These are phyloP conservation scores for Sarotherodon lohbergeri DNA, from an alignment of 2,113 vertebrate species.

Conservation along the genomic window DNA sequence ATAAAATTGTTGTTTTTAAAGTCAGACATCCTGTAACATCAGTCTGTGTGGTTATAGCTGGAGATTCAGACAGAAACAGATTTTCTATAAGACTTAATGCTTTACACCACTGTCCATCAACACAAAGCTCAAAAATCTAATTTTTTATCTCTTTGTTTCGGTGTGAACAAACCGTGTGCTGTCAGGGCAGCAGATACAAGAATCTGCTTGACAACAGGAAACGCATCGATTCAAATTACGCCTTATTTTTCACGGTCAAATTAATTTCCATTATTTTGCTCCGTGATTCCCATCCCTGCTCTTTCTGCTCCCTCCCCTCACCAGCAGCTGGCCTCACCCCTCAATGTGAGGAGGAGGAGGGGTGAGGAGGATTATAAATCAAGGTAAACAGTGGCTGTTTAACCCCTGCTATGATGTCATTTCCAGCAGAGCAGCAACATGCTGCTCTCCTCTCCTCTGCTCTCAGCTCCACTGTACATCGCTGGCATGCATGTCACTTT, in stretches of 20 bases:
- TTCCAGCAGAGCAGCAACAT: conserved; percentile 61
- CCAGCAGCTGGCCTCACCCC: conserved; percentile 22
- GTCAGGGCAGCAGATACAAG: neutral
- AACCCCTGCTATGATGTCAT: conserved; percentile 71
- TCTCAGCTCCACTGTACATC: conserved; percentile 17
- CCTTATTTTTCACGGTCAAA: conserved; percentile 28
- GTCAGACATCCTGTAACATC: neutral
- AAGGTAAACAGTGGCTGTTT: conserved; percentile 73
- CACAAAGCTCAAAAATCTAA: neutral
- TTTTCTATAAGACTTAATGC: neutral
- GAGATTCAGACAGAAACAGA: neutral
- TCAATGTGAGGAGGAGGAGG: neutral
- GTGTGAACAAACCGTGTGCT: neutral
- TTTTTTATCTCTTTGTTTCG: accelerated
- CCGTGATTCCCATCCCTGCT: neutral
- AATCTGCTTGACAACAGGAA: neutral
- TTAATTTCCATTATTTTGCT: conserved; percentile 28
- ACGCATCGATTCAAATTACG: neutral
- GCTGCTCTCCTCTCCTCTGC: conserved; percentile 53
- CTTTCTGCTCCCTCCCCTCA: neutral
- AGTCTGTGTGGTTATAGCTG: neutral
- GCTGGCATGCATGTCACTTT: conserved; percentile 5
- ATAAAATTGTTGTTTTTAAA: neutral
- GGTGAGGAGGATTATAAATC: conserved; percentile 66
- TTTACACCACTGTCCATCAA: neutral